Evolutionary conservation across 2,797 vertebrate genomes (phyloP).

Genomic region (Hapalemur alaotrensis): DNA sequence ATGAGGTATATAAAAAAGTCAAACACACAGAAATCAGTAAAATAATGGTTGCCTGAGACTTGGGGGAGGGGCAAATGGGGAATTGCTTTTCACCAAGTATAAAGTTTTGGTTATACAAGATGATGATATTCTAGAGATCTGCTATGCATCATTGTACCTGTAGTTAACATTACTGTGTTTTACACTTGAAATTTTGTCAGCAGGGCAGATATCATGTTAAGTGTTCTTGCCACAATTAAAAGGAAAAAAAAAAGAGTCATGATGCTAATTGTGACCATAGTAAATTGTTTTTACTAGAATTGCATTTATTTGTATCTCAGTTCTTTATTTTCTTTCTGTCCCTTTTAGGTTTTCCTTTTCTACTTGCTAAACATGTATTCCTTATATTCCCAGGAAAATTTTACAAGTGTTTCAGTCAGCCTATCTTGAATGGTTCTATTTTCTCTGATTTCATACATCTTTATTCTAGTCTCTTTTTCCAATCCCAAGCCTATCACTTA

Average conservation of each 20-base stretch:
- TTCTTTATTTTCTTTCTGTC: slow-evolving; percentile 2
- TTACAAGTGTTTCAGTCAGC: neutral
- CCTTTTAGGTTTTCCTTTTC: neutral
- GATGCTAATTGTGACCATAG: neutral
- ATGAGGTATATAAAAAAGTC: neutral
- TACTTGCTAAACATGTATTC: neutral
- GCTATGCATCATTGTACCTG: neutral
- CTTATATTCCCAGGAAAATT: neutral
- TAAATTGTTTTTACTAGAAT: neutral
- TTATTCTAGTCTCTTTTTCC: neutral
- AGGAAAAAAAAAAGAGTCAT: neutral
- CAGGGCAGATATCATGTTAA: neutral
- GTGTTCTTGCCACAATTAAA: neutral
- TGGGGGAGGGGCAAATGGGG: neutral
- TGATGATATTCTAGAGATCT: neutral
- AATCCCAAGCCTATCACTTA: neutral
- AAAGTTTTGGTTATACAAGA: neutral
- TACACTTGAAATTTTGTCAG: neutral
- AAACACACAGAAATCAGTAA: neutral
- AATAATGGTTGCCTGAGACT: neutral
- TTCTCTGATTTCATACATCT: neutral
- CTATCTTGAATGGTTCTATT: neutral
- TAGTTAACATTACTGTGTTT: neutral
- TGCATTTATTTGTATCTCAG: neutral
- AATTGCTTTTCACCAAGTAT: neutral